These are phyloP conservation scores for Mylabris phalerata DNA, from an alignment of 1,140 invertebrate species.

Conservation along the genomic window DNA sequence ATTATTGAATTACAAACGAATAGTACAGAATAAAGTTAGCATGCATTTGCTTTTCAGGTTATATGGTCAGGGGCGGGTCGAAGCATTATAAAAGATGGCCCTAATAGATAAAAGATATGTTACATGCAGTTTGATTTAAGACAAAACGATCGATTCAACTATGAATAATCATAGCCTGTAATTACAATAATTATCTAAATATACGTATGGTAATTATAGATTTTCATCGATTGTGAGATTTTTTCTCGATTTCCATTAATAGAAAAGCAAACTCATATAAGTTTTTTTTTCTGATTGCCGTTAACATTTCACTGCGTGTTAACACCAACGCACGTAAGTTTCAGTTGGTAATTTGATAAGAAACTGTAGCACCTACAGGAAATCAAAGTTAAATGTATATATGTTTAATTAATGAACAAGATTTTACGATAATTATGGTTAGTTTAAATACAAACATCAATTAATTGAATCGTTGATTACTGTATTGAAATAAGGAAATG, in stretches of 20 bases:
- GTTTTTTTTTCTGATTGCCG: too few species aligned
- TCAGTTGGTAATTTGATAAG: conserved; percentile 3
- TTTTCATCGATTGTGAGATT: too few species aligned
- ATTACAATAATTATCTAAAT: neutral
- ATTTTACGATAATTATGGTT: too few species aligned
- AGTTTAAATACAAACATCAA: too few species aligned
- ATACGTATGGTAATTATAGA: too few species aligned
- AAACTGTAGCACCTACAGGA: conserved; percentile 1
- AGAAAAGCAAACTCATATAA: too few species aligned
- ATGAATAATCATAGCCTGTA: conserved; percentile 15
- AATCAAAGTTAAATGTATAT: conserved; percentile 7
- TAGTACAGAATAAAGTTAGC: neutral
- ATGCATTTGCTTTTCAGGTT: conserved; percentile 2
- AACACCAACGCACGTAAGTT: conserved; percentile 6
- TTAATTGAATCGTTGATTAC: too few species aligned
- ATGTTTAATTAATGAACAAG: too few species aligned
- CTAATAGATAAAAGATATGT: conserved; percentile 14
- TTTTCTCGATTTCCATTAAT: too few species aligned
- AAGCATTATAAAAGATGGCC: conserved; percentile 10
- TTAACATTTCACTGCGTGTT: conserved; percentile 3
- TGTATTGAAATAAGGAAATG: too few species aligned
- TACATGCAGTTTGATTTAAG: conserved; percentile 13
- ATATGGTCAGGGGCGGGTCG: conserved; percentile 14
- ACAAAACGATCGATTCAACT: conserved; percentile 15
- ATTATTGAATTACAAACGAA: conserved; percentile 1